Base-by-base conservation (phyloP, 2,888 invertebrate species). In the Salticus scenicus region DNA sequence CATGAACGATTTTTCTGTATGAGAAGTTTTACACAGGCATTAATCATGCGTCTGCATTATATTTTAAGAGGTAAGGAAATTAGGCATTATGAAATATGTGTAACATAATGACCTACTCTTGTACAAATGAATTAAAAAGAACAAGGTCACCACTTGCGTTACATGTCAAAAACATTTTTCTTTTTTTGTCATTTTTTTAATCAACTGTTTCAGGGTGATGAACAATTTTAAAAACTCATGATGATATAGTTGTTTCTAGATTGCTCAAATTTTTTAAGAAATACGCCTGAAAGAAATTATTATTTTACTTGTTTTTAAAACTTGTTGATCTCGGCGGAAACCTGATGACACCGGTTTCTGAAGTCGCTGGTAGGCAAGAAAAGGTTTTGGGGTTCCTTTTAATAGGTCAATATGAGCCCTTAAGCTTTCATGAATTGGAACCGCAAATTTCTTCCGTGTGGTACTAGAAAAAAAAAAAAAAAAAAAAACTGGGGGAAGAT, bases 351-450 rank as follows among this genome's bases (percentile, higher is more conserved):
- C 81, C 74, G 81, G 81, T 81, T 81, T 73, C 31, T 64, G 57
- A 30, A 42, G 30, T 66, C 1, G 74, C 81, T 81, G 41, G 42
- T 24, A 70, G 81, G 74, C 41, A 70, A 74, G 47, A 41, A 75
- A 69, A 69, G 41, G 67, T 67, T 81, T 75, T 74, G 74, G 79
- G 80, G 80, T 80, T 80, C 69, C 57, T 37, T 30, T 81, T 81
- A 75, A 66, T 81, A 67, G 81, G 81, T 81, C 81, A 81, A 81
- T 74, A 70, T 24, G 74, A 67, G 63, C 81, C 75, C 81, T 75
- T 63, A 17, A 81, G 81, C 74, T 37, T 7, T 17, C 12, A 17
- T 10, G 7, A 2, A 2, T 2, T 14, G 2, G 2, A 47, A 47
- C 47, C n/a, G 12, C 47, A 14, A 2, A 12, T n/a, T 47, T 47